Percentiles rank a stretch among this genome's conserved stretches.
Conservation (phyloP, 1,140 invertebrate genomes). For the Drosophila suzukii region DNA sequence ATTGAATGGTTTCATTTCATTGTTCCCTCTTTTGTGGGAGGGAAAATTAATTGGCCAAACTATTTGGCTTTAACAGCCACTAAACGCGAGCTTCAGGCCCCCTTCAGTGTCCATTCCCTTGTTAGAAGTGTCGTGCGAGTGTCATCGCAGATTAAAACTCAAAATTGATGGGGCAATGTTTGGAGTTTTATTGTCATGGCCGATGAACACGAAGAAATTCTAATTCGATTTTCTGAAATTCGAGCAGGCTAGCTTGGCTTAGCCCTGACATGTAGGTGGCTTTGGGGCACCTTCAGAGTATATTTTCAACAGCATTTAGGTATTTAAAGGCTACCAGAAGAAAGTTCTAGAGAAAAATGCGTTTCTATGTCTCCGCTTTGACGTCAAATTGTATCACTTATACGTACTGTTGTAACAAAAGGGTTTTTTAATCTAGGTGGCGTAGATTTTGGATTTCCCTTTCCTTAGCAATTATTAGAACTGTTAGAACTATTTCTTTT, state of each 20-base stretch:
- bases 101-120: neutral
- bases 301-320: no score
- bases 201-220: slow-evolving; percentile 8
- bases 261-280: no score
- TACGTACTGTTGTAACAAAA: no score
- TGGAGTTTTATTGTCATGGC: slow-evolving; percentile 42
- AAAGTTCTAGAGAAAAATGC: no score
- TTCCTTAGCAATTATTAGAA: no score
- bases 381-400: no score
- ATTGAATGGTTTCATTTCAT: slow-evolving; percentile 48
- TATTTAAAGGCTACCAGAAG: no score
- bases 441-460: no score
- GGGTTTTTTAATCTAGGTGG: no score
- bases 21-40: neutral
- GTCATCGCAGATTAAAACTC: slow-evolving; percentile 44
- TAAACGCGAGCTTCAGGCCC: slow-evolving; percentile 5
- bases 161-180: slow-evolving; percentile 39
- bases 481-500: no score
- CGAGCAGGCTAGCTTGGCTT: neutral
- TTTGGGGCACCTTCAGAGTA: neutral
- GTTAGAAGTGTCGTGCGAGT: slow-evolving; percentile 34
- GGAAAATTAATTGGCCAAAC: slow-evolving; percentile 48
- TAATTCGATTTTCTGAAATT: slow-evolving; percentile 15
- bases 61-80: slow-evolving; percentile 48
- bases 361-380: no score